Evolutionary conservation across 2,797 vertebrate genomes (phyloP).

Genomic region (Sylvilagus floridanus): DNA sequence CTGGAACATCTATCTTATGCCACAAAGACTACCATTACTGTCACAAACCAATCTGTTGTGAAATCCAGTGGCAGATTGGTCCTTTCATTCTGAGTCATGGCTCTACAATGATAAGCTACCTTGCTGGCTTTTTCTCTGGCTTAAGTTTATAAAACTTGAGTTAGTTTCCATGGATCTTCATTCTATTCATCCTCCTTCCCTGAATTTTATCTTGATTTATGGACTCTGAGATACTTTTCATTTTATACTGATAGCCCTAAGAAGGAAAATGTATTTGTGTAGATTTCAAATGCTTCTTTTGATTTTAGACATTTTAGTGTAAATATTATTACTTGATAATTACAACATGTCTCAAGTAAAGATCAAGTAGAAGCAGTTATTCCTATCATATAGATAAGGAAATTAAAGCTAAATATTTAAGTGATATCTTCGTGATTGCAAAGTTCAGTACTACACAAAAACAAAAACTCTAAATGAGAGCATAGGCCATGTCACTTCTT

Average conservation of each 20-base stretch:
- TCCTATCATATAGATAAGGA: neutral
- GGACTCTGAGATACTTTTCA: neutral
- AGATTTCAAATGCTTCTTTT: neutral
- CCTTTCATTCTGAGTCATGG: slow-evolving; percentile 47
- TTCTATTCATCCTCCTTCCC: neutral
- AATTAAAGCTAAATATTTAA: neutral
- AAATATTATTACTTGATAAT: slow-evolving; percentile 8
- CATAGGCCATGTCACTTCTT: too few relatives aligned
- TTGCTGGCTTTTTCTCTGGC: neutral
- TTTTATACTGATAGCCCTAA: neutral
- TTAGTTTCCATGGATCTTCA: slow-evolving; percentile 3
- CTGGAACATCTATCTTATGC: slow-evolving; percentile 33
- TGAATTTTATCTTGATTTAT: neutral
- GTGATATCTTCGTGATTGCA: neutral
- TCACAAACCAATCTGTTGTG: slow-evolving; percentile 44
- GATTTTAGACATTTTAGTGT: slow-evolving; percentile 3
- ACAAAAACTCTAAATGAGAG: neutral
- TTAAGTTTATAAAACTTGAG: neutral
- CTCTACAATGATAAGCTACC: neutral
- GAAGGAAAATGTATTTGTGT: neutral
- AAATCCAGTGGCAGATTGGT: slow-evolving; percentile 30
- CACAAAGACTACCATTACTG: slow-evolving; percentile 49
- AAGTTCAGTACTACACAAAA: neutral
- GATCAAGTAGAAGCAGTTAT: neutral
- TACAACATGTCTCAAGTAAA: neutral